Conservation (phyloP, 2,797 vertebrate species). For the Centropyge bicolor region DNA sequence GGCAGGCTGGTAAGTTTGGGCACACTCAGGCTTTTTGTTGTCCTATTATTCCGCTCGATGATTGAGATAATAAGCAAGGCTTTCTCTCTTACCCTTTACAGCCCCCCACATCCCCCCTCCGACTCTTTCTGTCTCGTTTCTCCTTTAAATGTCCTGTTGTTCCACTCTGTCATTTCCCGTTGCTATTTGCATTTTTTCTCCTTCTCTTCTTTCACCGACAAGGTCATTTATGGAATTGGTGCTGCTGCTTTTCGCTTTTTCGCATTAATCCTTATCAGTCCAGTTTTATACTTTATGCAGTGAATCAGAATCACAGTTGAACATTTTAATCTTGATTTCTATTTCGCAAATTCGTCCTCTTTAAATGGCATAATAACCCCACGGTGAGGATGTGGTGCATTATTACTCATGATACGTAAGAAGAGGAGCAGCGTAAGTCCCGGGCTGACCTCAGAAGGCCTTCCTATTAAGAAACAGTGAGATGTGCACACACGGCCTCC, state of each 20-base stretch:
- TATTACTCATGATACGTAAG: constrained; percentile 61
- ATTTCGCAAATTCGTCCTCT: background rate
- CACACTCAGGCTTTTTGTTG: constrained; percentile 84
- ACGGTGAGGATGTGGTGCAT: background rate
- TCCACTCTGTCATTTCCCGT: constrained; percentile 69
- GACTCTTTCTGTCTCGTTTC: constrained; percentile 72
- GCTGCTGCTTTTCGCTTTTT: constrained; percentile 28
- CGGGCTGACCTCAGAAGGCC: constrained; percentile 59
- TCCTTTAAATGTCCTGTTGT: constrained; percentile 82
- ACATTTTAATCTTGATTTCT: constrained; percentile 4
- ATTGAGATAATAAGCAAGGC: constrained; percentile 87
- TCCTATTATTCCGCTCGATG: constrained; percentile 89
- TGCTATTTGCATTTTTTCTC: constrained; percentile 68
- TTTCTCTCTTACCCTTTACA: constrained; percentile 76
- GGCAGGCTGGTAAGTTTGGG: constrained; percentile 61
- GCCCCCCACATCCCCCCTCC: constrained; percentile 49
- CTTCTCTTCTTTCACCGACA: constrained; percentile 58
- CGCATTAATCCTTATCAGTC: constrained; percentile 4
- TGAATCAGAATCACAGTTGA: background rate
- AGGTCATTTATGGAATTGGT: constrained; percentile 67
- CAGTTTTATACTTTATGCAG: background rate
- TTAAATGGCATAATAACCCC: background rate
- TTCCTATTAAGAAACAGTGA: constrained; percentile 43
- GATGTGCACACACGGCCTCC: constrained; percentile 8
- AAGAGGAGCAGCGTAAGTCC: constrained; percentile 69